Percentiles rank a stretch among this genome's conserved stretches.
These are phyloP conservation scores for Allolobophora icterica DNA, from an alignment of 2,888 invertebrate species.

Conservation along the genomic window DNA sequence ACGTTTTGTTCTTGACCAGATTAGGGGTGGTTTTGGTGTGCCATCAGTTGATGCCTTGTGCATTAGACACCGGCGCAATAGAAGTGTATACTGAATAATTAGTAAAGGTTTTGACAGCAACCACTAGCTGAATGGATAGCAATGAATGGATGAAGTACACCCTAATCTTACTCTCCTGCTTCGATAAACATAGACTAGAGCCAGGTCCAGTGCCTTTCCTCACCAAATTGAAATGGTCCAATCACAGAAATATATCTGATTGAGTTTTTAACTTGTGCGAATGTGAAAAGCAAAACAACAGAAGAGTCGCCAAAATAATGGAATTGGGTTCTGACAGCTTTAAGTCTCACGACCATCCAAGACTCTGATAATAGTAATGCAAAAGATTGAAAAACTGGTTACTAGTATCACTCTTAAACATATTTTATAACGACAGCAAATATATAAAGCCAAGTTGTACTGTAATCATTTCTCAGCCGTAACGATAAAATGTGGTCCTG, in stretches of 20 bases:
- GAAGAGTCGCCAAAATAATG: background rate
- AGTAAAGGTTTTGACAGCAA: no score
- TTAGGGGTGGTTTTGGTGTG: no score
- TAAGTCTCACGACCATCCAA: background rate
- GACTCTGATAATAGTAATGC: background rate
- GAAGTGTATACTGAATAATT: no score
- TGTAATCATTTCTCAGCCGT: no score
- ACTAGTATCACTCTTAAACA: no score
- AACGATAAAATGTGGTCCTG: no score
- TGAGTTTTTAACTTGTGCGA: background rate
- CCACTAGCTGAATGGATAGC: background rate
- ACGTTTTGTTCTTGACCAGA: no score
- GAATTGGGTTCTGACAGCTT: background rate
- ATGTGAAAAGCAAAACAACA: background rate
- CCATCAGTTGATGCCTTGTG: no score
- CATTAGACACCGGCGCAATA: no score
- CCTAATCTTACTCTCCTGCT: background rate
- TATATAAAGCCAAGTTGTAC: background rate
- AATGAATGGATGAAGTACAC: background rate
- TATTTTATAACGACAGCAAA: no score
- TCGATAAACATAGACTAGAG: background rate
- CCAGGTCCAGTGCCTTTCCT: background rate
- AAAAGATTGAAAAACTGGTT: background rate
- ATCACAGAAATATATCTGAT: no score
- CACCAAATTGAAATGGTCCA: background rate